Conservation (phyloP, 2,797 vertebrate genomes). For the Diplodus puntazzo region DNA sequence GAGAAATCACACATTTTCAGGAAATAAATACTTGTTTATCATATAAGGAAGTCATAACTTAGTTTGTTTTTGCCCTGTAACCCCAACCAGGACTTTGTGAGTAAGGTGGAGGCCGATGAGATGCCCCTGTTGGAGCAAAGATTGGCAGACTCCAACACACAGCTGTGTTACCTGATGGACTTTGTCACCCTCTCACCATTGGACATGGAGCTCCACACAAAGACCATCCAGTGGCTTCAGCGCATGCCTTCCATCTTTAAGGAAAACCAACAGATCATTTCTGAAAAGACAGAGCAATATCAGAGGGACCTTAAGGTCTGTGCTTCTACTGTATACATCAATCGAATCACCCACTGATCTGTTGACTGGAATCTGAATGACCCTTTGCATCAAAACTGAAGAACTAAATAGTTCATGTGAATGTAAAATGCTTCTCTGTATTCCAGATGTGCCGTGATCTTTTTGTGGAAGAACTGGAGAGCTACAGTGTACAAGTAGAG, state of each 20-base stretch:
- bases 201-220: slow-evolving; percentile 86
- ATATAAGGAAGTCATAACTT: background rate
- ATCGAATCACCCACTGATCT: background rate
- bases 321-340: slow-evolving; percentile 4
- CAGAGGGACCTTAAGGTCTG: slow-evolving; percentile 89
- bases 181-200: slow-evolving; percentile 81
- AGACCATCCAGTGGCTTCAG: slow-evolving; percentile 87
- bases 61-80: slow-evolving; percentile 20
- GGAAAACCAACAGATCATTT: slow-evolving; percentile 85
- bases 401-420: background rate
- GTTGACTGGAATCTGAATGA: background rate
- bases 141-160: slow-evolving; percentile 83
- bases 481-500: slow-evolving; percentile 86
- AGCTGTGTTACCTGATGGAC: slow-evolving; percentile 87
- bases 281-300: slow-evolving; percentile 86
- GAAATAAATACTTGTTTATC: background rate
- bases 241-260: slow-evolving; percentile 90
- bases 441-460: slow-evolving; percentile 84
- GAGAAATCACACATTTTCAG: background rate
- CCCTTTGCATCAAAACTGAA: background rate
- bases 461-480: slow-evolving; percentile 89
- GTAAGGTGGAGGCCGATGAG: slow-evolving; percentile 82
- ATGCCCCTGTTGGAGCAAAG: slow-evolving; percentile 86
- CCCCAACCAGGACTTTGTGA: slow-evolving; percentile 80
- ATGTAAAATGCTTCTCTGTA: slow-evolving; percentile 7